Percentiles rank a stretch among this genome's conserved stretches.
Evolutionary conservation across 1,140 invertebrate genomes (phyloP).

Genomic region (Drosophila auraria): DNA sequence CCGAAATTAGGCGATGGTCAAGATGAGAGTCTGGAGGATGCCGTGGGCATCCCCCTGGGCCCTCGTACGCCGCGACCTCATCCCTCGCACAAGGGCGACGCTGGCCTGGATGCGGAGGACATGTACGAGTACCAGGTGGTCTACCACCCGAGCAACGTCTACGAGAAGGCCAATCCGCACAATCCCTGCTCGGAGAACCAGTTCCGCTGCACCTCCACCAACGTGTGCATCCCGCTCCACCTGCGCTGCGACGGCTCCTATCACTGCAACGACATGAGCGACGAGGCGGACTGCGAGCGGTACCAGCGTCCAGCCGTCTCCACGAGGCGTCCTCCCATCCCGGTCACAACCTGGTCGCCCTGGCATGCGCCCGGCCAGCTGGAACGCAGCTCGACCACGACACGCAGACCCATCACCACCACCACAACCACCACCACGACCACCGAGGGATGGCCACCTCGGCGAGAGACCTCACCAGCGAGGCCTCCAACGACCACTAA

Average conservation of each 20-base stretch:
- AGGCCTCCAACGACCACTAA: slow-evolving; percentile 57
- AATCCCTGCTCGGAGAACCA: slow-evolving; percentile 77
- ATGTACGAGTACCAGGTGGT: slow-evolving; percentile 45
- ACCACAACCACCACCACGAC: slow-evolving; percentile 12
- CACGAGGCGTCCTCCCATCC: slow-evolving; percentile 17
- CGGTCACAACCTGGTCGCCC: slow-evolving; percentile 19
- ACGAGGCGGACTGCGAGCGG: slow-evolving; percentile 88
- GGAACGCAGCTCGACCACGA: background rate
- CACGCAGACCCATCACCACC: slow-evolving; percentile 9
- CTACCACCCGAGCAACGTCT: slow-evolving; percentile 42
- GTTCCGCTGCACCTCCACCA: slow-evolving; percentile 85
- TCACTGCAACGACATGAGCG: slow-evolving; percentile 91
- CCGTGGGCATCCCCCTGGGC: slow-evolving; percentile 31
- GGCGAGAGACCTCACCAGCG: slow-evolving; percentile 7
- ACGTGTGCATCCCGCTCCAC: slow-evolving; percentile 89
- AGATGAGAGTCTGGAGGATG: slow-evolving; percentile 4
- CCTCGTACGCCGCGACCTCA: background rate
- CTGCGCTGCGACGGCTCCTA: slow-evolving; percentile 91
- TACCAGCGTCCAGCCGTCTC: slow-evolving; percentile 32
- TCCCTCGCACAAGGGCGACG: background rate
- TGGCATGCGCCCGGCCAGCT: slow-evolving; percentile 1
- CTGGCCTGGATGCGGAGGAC: slow-evolving; percentile 50
- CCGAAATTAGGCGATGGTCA: slow-evolving; percentile 10
- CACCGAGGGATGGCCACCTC: slow-evolving; percentile 9
- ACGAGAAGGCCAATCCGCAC: slow-evolving; percentile 53